Percentiles rank a stretch among this genome's conserved stretches.
These are phyloP conservation scores for Colaptes auratus DNA, from an alignment of 2,113 vertebrate genomes.

Conservation along the genomic window DNA sequence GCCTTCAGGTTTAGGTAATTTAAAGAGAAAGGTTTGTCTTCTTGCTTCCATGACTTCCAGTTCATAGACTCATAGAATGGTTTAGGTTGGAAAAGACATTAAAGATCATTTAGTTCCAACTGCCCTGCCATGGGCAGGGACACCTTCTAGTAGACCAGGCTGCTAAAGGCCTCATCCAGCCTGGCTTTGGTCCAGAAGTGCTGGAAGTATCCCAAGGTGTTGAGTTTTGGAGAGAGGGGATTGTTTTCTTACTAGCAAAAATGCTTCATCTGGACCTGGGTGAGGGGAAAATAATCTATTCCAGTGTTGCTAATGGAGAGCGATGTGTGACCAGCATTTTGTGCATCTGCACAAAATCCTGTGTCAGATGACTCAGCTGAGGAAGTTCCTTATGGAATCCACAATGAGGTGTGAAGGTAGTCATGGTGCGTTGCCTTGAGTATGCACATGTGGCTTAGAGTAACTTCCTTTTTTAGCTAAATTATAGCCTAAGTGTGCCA, in stretches of 20 bases:
- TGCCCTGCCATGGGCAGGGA: no score
- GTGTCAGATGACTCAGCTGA: background rate
- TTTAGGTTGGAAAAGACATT: no score
- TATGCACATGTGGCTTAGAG: background rate
- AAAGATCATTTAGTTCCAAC: no score
- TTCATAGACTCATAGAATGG: background rate
- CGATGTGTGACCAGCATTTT: background rate
- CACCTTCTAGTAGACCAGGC: no score
- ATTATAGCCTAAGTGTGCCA: background rate
- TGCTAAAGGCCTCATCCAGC: no score
- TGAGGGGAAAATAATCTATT: no score
- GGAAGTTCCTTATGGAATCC: background rate
- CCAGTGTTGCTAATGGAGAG: background rate
- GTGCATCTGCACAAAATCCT: background rate
- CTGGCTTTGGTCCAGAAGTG: background rate
- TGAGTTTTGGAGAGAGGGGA: fast-evolving
- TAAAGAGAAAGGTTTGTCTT: background rate
- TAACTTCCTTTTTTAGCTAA: constrained; percentile 19
- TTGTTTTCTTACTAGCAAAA: background rate
- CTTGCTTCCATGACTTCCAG: background rate
- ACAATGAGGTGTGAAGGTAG: background rate
- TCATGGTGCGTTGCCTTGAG: background rate
- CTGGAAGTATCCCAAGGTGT: background rate
- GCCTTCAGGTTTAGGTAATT: background rate
- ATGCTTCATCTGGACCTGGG: background rate